Evolutionary conservation across 1,140 invertebrate species (phyloP), one percentile per base, ranked within the genome.

Genomic region (Plectrocnemia conspersa): DNA sequence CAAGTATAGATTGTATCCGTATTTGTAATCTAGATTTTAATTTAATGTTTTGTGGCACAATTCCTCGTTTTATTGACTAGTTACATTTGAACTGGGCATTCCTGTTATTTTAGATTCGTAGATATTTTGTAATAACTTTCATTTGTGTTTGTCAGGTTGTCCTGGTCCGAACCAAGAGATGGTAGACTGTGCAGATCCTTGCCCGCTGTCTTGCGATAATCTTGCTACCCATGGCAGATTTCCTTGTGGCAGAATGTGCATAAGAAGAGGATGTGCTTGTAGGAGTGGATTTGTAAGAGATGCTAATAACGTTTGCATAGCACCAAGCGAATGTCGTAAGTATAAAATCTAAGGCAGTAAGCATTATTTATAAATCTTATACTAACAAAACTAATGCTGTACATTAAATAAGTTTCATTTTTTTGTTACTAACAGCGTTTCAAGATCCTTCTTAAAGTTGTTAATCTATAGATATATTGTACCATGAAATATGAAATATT

Each of bases 121-220:
- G n/a, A n/a, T n/a, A n/a, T n/a, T n/a, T n/a, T n/a, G n/a, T n/a
- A n/a, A n/a, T n/a, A 35, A 11, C 32, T 35, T 35, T 35, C 32
- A 13, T 4, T 13, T 3, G 16, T 3, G 11, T 29, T 46, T 3
- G 7, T 4, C 23, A 58, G 56, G 48, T 47, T 58, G 56, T 33
- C 23, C 22, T 3, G 49, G 48, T 24, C 32, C 49, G 9, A 58
- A 58, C 33, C 49, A 48, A 19, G 41, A 27, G 1, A 23, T 38
- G 9, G 56, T 58, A 15, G 42, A 58, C 4, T 58, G 56, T 38
- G 45, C 56, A 15, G 45, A 54, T 40, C 52, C 56, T 24, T 58
- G 56, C 35, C 56, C 56, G 7, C 23, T 33, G 10, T 47, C 56
- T 6, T 58, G 56, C 27, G 52, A 49, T 23, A 58, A 58, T 42